Base-by-base conservation (phyloP, 2,888 invertebrate genomes). In the Dione juno region DNA sequence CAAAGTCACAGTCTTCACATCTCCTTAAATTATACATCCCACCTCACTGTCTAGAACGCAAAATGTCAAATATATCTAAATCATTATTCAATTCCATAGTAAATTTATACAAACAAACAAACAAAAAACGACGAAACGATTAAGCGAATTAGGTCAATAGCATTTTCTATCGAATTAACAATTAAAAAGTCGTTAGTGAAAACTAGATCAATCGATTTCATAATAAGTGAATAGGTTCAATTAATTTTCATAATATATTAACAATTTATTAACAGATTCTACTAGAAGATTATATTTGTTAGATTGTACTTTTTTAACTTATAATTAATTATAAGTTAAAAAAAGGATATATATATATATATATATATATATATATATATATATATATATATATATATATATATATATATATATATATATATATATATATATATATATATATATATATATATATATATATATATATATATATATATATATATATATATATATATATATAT, bases 161-260 rank as follows among this genome's bases (percentile, higher is more conserved):
- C 45, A 45, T 61, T 61, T 61, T 61, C 43, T 61, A 43, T 45
- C 9, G 28, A 28, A 28, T 61, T 61, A 61, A 61, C 43, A 61
- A 61, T 45, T 45, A 61, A 35, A n/a, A 28, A 61, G 28, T 61
- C 61, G 45, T 61, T 35, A 61, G 7, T 45, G 45, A 61, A 61
- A 61, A 61, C 28, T 61, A 45, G 61, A 45, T n/a, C 45, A 61
- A 61, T 45, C 45, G 45, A 45, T 61, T 57, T 57, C 16, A 6
- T 40, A 57, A 57, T 57, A 40, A 57, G 16, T 57, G 1, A 19
- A 40, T 37, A 37, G 16, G 16, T 57, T 16, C 57, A n/a, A 40
- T 57, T 40, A 40, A 40, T 37, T 16, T 37, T 57, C 16, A 37
- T 57, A 57, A 37, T 16, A 35, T n/a, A n/a, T n/a, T 16, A 16